Evolutionary conservation across 2,888 invertebrate species (phyloP).

Genomic region (Schrankia costaestrigalis): DNA sequence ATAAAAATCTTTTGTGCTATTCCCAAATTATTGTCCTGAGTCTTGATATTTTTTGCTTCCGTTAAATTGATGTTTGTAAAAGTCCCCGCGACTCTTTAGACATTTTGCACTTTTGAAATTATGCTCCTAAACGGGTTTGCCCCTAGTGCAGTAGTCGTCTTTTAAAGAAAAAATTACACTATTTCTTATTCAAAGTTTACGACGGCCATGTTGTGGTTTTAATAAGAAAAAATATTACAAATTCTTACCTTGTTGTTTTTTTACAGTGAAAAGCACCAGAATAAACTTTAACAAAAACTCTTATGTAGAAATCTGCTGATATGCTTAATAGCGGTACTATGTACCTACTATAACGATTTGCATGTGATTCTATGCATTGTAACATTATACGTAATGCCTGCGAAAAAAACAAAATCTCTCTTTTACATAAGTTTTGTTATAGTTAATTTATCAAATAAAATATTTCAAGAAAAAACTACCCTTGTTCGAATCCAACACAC

Average conservation of each 20-base stretch:
- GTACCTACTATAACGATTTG: conserved; percentile 95
- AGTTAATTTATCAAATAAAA: neutral
- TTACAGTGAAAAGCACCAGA: conserved; percentile 92
- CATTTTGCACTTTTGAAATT: too few relatives aligned
- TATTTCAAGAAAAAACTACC: too few relatives aligned
- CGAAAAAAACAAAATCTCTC: conserved; percentile 12
- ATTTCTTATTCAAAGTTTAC: too few relatives aligned
- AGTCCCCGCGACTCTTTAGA: too few relatives aligned
- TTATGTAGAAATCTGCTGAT: conserved; percentile 97
- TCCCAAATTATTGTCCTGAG: too few relatives aligned
- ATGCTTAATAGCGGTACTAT: conserved; percentile 94
- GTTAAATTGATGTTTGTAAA: too few relatives aligned
- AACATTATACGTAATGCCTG: conserved; percentile 96
- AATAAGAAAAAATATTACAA: neutral
- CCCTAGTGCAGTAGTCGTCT: too few relatives aligned
- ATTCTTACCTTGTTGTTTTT: conserved; percentile 87
- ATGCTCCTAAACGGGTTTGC: too few relatives aligned
- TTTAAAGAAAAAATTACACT: too few relatives aligned
- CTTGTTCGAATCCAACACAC: too few relatives aligned
- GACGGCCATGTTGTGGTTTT: neutral
- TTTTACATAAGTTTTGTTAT: neutral
- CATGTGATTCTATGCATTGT: conserved; percentile 93
- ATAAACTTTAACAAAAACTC: conserved; percentile 93
- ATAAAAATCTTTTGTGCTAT: too few relatives aligned
- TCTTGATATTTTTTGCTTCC: too few relatives aligned